Evolutionary conservation across 2,888 invertebrate genomes (phyloP).

Genomic region (Melanostoma scalare): DNA sequence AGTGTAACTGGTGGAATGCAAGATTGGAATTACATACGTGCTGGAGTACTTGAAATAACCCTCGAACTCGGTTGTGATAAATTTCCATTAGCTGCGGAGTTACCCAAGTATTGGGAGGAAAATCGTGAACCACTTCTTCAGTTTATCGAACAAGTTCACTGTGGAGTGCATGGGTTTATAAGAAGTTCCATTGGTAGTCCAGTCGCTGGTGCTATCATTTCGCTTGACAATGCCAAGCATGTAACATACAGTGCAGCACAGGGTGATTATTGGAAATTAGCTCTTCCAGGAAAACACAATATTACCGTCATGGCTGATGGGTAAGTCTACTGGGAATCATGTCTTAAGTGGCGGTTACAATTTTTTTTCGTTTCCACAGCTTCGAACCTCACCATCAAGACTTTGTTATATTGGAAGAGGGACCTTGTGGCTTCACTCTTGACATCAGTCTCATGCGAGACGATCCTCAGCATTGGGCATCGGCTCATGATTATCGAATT

Average conservation of each 20-base stretch:
- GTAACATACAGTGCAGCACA: conserved; percentile 85
- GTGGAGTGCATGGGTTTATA: conserved; percentile 93
- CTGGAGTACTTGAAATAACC: conserved; percentile 96
- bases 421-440: conserved; percentile 83
- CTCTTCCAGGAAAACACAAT: conserved; percentile 93
- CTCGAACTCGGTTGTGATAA: conserved; percentile 96
- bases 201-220: conserved; percentile 88
- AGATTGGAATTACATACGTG: conserved; percentile 97
- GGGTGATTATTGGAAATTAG: conserved; percentile 97
- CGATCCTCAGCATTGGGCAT: conserved; percentile 92
- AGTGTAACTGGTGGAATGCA: conserved; percentile 97
- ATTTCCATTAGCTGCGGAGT: conserved; percentile 89
- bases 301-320: conserved; percentile 88
- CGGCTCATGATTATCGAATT: conserved; percentile 90
- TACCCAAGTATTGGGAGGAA: conserved; percentile 93
- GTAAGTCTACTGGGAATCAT: conserved; percentile 80
- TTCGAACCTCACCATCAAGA: conserved; percentile 78
- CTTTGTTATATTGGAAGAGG: conserved; percentile 83
- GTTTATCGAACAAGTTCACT: conserved; percentile 94
- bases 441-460: conserved; percentile 92
- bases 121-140: conserved; percentile 92
- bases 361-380: conserved; percentile 45
- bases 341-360: not conserved
- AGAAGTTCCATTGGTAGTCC: conserved; percentile 90
- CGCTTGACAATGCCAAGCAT: conserved; percentile 90